These are phyloP conservation scores for Drosophila austrosaltans DNA, from an alignment of 2,888 invertebrate species.

Conservation along the genomic window DNA sequence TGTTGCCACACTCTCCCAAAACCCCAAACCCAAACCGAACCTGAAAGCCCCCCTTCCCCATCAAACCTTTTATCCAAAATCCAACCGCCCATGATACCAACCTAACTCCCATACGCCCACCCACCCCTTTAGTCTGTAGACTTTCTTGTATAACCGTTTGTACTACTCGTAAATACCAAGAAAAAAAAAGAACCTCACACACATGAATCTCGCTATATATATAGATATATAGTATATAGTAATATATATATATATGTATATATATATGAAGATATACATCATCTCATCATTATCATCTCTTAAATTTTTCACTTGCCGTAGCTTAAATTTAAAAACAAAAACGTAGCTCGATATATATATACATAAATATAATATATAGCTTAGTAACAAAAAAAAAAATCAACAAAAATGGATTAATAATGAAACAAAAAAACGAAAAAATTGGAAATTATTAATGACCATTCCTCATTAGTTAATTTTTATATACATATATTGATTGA, in stretches of 20 bases:
- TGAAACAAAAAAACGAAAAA: conserved; percentile 14
- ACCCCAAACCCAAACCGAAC: neutral
- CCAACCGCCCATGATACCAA: neutral
- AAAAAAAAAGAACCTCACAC: conserved; percentile 19
- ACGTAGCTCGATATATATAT: conserved; percentile 30
- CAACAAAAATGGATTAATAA: neutral
- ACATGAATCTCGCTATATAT: conserved; percentile 37
- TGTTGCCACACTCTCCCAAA: neutral
- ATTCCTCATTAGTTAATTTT: conserved; percentile 46
- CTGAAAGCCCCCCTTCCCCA: neutral
- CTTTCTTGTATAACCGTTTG: conserved; percentile 59
- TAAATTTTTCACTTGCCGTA: conserved; percentile 18
- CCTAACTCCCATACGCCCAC: neutral
- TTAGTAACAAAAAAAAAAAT: conserved; percentile 23
- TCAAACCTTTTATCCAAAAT: neutral
- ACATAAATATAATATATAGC: conserved; percentile 19
- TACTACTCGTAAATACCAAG: conserved; percentile 40
- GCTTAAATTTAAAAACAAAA: conserved; percentile 13
- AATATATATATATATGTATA: conserved; percentile 30
- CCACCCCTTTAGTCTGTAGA: conserved; percentile 54
- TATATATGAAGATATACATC: conserved; percentile 30
- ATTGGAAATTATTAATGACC: conserved; percentile 26
- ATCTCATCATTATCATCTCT: conserved; percentile 3
- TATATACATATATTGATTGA: conserved; percentile 37
- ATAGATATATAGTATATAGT: conserved; percentile 37